Conservation (phyloP, 2,113 vertebrate species). For the Psammodynastes pulverulentus region DNA sequence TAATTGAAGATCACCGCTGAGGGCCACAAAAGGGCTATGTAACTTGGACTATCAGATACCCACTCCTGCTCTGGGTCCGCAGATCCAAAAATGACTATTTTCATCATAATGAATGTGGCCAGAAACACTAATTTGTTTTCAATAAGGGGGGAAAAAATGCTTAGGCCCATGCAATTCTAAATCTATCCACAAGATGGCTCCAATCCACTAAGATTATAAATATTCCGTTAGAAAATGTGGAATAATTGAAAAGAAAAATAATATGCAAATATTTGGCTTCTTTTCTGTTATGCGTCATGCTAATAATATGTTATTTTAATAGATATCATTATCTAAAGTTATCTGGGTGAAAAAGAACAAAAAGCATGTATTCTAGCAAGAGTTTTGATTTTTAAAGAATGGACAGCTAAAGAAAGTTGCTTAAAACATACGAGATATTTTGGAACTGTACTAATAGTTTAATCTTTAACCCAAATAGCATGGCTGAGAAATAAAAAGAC, state of each 20-base stretch:
- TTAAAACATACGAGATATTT: background rate
- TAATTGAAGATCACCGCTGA: background rate
- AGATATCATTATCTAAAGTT: background rate
- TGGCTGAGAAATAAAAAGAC: background rate
- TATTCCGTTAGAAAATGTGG: background rate
- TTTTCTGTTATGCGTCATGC: background rate
- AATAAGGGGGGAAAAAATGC: background rate
- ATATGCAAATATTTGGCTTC: background rate
- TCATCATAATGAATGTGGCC: background rate
- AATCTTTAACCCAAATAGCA: background rate
- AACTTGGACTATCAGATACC: background rate
- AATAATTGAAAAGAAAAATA: background rate
- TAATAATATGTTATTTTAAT: background rate
- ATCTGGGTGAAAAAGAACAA: background rate
- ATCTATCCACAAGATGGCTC: constrained; percentile 75
- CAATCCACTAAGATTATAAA: constrained; percentile 48
- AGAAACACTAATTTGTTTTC: background rate
- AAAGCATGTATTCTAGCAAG: background rate
- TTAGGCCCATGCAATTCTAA: constrained; percentile 36
- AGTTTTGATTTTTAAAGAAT: background rate
- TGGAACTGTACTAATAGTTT: background rate
- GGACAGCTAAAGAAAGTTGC: background rate
- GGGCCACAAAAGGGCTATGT: background rate
- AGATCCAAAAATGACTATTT: background rate
- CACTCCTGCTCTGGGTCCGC: background rate